Conservation (phyloP, 2,113 vertebrate genomes). For the Hiodon tergisus region DNA sequence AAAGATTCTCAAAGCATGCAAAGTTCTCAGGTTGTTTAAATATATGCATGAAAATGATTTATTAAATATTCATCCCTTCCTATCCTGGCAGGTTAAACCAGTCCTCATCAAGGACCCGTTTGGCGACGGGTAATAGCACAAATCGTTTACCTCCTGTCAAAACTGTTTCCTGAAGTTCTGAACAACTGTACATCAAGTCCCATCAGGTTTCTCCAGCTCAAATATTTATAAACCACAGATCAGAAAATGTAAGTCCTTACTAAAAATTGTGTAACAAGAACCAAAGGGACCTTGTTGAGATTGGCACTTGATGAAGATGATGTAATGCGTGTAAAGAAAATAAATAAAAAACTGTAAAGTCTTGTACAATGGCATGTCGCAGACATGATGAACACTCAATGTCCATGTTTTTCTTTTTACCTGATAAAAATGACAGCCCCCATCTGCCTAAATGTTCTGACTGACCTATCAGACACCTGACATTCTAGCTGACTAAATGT, state of each 20-base stretch:
- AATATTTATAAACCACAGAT: neutral
- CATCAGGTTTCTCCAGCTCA: neutral
- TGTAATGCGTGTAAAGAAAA: too few species aligned
- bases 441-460: too few species aligned
- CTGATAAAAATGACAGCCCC: neutral
- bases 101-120: neutral
- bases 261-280: too few species aligned
- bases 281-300: too few species aligned
- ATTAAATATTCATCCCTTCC: slow-evolving; percentile 16
- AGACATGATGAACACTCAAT: too few species aligned
- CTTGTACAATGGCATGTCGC: too few species aligned
- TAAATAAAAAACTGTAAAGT: neutral
- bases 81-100: neutral
- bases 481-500: too few species aligned
- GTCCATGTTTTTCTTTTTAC: neutral
- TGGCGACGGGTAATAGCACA: neutral
- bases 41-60: neutral
- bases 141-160: slow-evolving; percentile 13
- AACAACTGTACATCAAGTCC: too few species aligned
- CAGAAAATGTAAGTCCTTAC: neutral
- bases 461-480: too few species aligned
- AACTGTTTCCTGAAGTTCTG: neutral
- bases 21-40: neutral
- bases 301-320: too few species aligned
- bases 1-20: neutral